A percentile compares a stretch with the other conserved stretches of the same genome.
Conservation (phyloP, 2,888 invertebrate species). For the Laspeyria flexula region DNA sequence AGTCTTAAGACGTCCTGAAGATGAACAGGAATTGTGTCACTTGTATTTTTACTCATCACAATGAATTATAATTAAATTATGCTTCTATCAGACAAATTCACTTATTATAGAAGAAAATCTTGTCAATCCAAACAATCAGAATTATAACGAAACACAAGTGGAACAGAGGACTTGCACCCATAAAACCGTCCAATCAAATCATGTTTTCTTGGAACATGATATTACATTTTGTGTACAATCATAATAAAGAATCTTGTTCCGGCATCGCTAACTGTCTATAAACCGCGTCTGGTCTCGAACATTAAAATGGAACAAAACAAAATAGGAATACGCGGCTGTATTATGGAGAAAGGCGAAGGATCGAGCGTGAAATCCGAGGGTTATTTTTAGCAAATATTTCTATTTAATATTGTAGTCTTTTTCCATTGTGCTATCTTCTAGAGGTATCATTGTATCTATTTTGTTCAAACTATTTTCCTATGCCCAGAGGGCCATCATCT, state of each 20-base stretch:
- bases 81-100: background rate
- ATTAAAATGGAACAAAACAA: conserved; percentile 14
- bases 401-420: background rate
- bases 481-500: no score
- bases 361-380: background rate
- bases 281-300: conserved; percentile 30
- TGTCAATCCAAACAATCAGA: conserved; percentile 8
- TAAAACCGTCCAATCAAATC: conserved; percentile 40
- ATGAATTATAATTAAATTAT: no score
- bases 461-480: no score
- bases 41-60: no score
- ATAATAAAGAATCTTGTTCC: conserved; percentile 50
- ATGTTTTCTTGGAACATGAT: conserved; percentile 12
- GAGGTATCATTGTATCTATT: no score
- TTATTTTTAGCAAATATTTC: background rate
- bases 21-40: no score
- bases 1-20: no score
- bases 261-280: conserved; percentile 43
- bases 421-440: background rate
- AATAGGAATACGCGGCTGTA: background rate
- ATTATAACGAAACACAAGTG: conserved; percentile 29
- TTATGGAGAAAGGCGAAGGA: background rate
- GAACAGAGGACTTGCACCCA: conserved; percentile 8
- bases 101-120: background rate
- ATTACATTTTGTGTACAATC: conserved; percentile 47